Evolutionary conservation across 2,797 vertebrate genomes (phyloP).

Genomic region (Lagodon rhomboides): DNA sequence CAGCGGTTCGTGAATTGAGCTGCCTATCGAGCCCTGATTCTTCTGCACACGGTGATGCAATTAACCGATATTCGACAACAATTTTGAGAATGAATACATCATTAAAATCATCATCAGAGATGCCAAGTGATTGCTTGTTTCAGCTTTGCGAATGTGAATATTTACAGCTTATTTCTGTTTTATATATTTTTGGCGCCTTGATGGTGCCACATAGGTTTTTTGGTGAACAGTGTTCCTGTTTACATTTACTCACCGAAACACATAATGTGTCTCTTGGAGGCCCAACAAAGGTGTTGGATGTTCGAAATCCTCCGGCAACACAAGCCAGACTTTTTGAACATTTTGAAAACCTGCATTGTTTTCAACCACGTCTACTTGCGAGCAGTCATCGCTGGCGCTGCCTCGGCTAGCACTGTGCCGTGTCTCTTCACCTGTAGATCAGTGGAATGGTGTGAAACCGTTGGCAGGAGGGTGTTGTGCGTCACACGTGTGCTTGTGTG

Average conservation of each 20-base stretch:
- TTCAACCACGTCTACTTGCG: background rate
- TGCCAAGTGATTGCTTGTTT: background rate
- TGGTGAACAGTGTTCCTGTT: background rate
- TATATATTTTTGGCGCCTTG: background rate
- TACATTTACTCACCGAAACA: background rate
- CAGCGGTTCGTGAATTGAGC: background rate
- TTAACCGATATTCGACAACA: background rate
- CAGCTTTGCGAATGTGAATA: background rate
- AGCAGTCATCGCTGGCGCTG: background rate
- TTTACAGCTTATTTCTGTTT: background rate
- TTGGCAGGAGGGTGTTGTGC: background rate
- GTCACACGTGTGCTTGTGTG: background rate
- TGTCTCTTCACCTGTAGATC: background rate
- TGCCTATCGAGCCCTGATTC: background rate
- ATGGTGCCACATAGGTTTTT: too few species aligned
- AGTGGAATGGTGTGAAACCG: background rate
- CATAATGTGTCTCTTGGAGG: background rate
- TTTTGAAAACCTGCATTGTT: background rate
- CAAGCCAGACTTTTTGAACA: background rate
- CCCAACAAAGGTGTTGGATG: background rate
- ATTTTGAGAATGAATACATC: background rate
- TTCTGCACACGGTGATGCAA: slow-evolving; percentile 3
- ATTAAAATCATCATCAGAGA: background rate
- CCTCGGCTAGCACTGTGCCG: background rate
- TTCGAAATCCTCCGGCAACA: too few species aligned